phyloP scores from a whole-genome alignment of 2,113 vertebrate genomes.

The Calidris pugnax region DNA sequence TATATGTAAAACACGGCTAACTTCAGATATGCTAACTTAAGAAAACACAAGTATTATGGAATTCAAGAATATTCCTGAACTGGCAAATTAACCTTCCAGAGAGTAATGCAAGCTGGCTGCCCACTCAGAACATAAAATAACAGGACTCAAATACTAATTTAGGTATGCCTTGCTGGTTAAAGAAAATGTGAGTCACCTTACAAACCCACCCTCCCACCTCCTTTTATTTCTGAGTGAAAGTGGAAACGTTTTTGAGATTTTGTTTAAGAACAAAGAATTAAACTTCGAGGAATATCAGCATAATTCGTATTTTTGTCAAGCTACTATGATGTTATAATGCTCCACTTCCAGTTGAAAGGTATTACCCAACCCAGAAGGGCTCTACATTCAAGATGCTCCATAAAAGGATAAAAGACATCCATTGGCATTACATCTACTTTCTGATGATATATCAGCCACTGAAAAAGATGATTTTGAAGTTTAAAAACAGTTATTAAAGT shows the following conservation, averaged over 20 bases:
- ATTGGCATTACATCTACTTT: background rate
- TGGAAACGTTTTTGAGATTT: background rate
- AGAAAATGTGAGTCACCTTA: background rate
- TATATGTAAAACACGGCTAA: background rate
- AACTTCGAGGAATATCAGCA: background rate
- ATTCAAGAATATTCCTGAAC: background rate
- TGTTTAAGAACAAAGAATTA: background rate
- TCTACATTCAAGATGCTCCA: background rate
- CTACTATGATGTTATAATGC: background rate
- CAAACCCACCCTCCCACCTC: accelerated
- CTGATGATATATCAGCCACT: background rate
- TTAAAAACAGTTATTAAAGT: background rate
- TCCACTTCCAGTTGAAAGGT: background rate
- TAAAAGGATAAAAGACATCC: background rate
- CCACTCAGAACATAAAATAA: background rate
- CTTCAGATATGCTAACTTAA: background rate
- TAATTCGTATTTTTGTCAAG: background rate
- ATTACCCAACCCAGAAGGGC: background rate
- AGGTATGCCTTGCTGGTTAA: background rate
- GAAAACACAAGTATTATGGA: background rate
- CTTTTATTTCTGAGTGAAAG: background rate
- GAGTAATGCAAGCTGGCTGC: background rate
- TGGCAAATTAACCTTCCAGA: background rate
- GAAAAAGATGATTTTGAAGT: background rate
- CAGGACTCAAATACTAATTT: background rate